Evolutionary conservation across 2,888 invertebrate species (phyloP).

Genomic region (Conomelus anceps): DNA sequence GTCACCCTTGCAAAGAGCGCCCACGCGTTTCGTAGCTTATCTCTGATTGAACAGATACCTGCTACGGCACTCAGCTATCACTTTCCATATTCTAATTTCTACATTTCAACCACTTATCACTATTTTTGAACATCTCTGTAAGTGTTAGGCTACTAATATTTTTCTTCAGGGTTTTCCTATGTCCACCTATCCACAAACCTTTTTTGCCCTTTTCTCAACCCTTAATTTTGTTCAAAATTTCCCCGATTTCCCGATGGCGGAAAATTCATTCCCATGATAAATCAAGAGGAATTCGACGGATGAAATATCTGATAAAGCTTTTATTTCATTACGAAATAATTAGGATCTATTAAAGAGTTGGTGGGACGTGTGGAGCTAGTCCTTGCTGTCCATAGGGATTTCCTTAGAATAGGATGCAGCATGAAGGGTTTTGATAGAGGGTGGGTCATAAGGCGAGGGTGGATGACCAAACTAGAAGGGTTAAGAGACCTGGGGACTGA

Average conservation of each 20-base stretch:
- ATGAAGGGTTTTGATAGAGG: background rate
- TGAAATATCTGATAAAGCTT: background rate
- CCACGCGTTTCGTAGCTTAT: too few species aligned
- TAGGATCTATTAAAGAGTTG: background rate
- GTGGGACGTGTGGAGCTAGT: background rate
- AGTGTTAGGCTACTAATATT: too few species aligned
- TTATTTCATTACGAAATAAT: background rate
- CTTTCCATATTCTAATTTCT: too few species aligned
- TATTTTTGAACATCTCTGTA: too few species aligned
- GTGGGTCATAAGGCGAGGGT: too few species aligned
- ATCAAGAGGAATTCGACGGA: background rate
- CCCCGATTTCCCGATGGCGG: background rate
- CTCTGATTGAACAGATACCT: too few species aligned
- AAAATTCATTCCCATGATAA: background rate
- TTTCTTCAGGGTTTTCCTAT: too few species aligned
- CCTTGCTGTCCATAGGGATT: background rate
- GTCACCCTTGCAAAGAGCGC: too few species aligned
- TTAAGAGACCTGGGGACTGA: background rate
- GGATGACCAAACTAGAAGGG: background rate
- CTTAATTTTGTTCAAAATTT: background rate
- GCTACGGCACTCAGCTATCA: too few species aligned
- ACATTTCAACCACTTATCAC: too few species aligned
- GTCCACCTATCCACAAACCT: too few species aligned
- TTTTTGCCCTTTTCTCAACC: background rate
- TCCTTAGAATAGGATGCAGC: background rate